These are phyloP conservation scores for Antitype chi DNA, from an alignment of 2,888 invertebrate genomes.

Conservation along the genomic window DNA sequence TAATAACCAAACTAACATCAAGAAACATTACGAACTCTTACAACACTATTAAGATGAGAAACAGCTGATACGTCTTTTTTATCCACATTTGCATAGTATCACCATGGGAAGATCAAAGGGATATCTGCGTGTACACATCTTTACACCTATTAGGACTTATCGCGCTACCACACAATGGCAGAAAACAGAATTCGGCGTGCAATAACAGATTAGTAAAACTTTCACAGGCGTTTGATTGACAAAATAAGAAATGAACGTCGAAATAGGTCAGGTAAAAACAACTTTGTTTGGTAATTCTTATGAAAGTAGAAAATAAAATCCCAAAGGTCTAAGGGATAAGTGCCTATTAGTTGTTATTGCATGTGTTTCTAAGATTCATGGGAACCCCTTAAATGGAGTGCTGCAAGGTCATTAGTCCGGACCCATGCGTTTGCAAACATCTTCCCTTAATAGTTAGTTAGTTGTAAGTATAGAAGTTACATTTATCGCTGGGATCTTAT, in stretches of 20 bases:
- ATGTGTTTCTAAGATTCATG: conserved; percentile 20
- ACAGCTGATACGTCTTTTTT: conserved; percentile 51
- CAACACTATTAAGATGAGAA: conserved; percentile 52
- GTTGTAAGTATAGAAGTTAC: conserved; percentile 5
- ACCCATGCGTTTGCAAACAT: conserved; percentile 24
- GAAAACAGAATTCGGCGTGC: conserved; percentile 37
- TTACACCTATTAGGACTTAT: conserved; percentile 54
- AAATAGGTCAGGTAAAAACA: neutral
- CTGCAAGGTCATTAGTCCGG: conserved; percentile 45
- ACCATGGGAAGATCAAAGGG: conserved; percentile 53
- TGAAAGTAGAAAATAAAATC: conserved; percentile 2
- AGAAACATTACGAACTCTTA: conserved; percentile 36
- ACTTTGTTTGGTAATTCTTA: neutral
- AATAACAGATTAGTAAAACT: conserved; percentile 39
- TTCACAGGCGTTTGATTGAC: conserved; percentile 40
- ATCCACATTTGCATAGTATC: conserved; percentile 56
- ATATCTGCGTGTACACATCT: conserved; percentile 55
- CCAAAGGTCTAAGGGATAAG: neutral
- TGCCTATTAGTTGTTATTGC: conserved; percentile 11
- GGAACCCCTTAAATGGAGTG: conserved; percentile 9
- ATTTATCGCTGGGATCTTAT: conserved; percentile 26
- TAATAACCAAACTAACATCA: conserved; percentile 22
- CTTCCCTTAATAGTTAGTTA: conserved; percentile 1
- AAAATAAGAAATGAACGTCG: neutral
- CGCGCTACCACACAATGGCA: conserved; percentile 36